Base-by-base conservation (phyloP, 1,140 invertebrate species). In the Armadillidium nasatum region DNA sequence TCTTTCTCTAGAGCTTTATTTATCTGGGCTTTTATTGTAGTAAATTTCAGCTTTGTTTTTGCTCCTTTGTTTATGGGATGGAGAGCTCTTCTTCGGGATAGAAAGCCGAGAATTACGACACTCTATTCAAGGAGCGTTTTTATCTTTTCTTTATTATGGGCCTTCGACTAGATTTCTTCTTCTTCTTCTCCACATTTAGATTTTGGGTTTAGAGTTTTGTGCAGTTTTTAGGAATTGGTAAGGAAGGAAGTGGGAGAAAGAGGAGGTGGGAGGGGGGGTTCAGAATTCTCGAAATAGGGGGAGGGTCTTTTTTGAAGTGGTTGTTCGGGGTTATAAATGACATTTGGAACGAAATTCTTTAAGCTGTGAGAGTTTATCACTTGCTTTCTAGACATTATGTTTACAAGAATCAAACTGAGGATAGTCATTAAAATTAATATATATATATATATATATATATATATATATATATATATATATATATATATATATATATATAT, bases 361-460 rank as follows among this genome's bases (percentile, higher is more conserved):
- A 60, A 60, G 19, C 19, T 60, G 50, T 60, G 19, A 19, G 50
- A 4, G 50, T 60, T 60, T 60, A 60, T 60, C 19, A 19, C 50
- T 19, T 60, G 50, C 11, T 60, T 60, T 60, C 50, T 60, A 19
- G 50, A 60, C 50, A 60, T 60, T 60, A 60, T 60, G 50, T 60
- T 60, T 60, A 19, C 50, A 60, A 15, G 50, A 3, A 15, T 60
- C 50, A 60, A 60, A 19, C 50, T 15, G 50, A 60, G 50, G 1
- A 33, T 60, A 60, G 50, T 60, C 50, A 60, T 60, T 60, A 60
- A 60, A 60, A 60, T 60, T 60, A 13, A 60, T 15, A 60, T 60
- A 60, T 60, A 60, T 60, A 60, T 60, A 60, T 60, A 60, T 60
- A 60, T 60, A 60, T 60, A 60, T 60, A 60, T 60, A 60, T 60